Evolutionary conservation across 2,113 vertebrate species (phyloP).

Genomic region (Tretioscincus oriximinensis): DNA sequence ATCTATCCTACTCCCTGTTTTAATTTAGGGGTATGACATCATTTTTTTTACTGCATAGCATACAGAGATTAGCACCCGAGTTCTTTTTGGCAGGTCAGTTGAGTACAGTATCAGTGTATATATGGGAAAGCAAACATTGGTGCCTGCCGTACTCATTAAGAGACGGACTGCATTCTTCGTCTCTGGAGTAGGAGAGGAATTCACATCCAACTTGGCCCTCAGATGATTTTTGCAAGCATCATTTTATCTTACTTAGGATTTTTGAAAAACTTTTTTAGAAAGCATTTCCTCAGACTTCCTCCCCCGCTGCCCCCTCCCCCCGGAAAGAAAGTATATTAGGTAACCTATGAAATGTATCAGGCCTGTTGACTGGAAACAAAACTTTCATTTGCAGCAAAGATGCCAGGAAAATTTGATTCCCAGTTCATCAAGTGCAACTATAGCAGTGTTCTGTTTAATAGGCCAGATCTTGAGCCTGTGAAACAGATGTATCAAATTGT

Average conservation of each 20-base stretch:
- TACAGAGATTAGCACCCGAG: slow-evolving; percentile 8
- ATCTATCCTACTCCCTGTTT: background rate
- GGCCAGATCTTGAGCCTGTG: too few species aligned
- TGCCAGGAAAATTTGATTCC: background rate
- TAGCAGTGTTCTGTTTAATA: background rate
- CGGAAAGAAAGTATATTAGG: too few species aligned
- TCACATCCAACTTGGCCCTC: background rate
- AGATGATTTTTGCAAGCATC: background rate
- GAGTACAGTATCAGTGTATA: background rate
- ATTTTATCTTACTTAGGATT: background rate
- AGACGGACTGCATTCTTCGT: background rate
- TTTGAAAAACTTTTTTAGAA: too few species aligned
- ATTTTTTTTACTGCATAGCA: background rate
- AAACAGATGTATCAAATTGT: too few species aligned
- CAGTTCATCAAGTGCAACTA: background rate
- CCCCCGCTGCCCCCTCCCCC: background rate
- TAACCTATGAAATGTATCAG: background rate
- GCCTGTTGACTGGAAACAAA: background rate
- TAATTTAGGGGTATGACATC: background rate
- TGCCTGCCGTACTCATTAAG: background rate
- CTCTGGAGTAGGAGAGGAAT: background rate
- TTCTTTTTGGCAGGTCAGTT: background rate
- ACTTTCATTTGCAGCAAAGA: background rate
- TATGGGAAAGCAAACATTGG: slow-evolving; percentile 5
- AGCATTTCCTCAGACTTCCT: background rate